Percentiles rank a stretch among this genome's conserved stretches.
Conservation (phyloP, 2,113 vertebrate species). For the Cavia porcellus region DNA sequence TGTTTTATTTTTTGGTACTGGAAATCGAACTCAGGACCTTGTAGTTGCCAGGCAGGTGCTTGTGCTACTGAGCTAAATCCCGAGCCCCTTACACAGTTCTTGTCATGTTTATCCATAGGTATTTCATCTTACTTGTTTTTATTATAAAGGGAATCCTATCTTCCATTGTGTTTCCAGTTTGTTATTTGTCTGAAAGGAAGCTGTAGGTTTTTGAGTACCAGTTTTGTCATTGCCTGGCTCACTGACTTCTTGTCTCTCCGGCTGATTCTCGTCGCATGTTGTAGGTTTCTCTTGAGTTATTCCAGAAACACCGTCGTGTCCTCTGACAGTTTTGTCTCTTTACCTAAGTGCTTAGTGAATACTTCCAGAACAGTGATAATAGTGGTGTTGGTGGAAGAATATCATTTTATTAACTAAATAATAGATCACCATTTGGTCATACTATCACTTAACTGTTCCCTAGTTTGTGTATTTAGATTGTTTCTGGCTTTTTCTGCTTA, state of each 20-base stretch:
- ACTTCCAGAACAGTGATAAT: not conserved
- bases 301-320: not conserved
- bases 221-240: conserved; percentile 38
- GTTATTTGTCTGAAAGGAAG: conserved; percentile 23
- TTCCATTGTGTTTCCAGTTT: conserved; percentile 21
- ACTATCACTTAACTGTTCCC: not conserved
- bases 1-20: too few species aligned
- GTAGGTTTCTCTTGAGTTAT: not conserved
- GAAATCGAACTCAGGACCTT: too few species aligned
- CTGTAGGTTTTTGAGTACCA: conserved; percentile 38
- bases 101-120: not conserved
- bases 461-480: not conserved
- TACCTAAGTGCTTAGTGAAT: not conserved
- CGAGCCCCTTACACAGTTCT: not conserved
- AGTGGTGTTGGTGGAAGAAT: not conserved
- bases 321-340: not conserved
- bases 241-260: conserved; percentile 9
- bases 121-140: conserved; percentile 23
- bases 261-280: not conserved
- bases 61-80: too few species aligned
- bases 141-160: not conserved
- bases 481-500: not conserved
- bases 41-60: too few species aligned
- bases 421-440: not conserved
- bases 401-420: not conserved